A percentile compares a stretch with the other conserved stretches of the same genome.
phyloP scores from a whole-genome alignment of 2,888 invertebrate species.

The Steinernema carpocapsae region DNA sequence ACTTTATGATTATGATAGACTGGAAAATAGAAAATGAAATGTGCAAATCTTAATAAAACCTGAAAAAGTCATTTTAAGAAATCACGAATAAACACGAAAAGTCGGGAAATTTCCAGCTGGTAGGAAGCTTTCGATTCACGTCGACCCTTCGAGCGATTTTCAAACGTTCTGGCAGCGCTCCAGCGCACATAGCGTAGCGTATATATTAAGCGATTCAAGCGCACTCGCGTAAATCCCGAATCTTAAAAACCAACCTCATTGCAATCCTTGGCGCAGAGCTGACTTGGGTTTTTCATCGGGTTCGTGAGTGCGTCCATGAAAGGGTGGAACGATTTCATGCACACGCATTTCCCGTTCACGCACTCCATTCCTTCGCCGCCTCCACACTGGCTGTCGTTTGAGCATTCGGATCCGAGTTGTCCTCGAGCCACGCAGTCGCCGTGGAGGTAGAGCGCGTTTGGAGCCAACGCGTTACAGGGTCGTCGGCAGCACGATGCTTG shows the following conservation, averaged over 20 bases:
- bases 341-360: conserved; percentile 63
- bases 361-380: conserved; percentile 68
- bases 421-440: conserved; percentile 66
- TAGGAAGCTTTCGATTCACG: too few relatives aligned
- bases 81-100: too few relatives aligned
- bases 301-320: conserved; percentile 63
- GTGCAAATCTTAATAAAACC: too few relatives aligned
- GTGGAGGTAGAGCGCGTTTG: conserved; percentile 67
- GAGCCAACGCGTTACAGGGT: conserved; percentile 68
- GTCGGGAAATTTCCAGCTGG: too few relatives aligned
- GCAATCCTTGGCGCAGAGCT: conserved; percentile 64
- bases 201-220: too few relatives aligned
- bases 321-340: conserved; percentile 64
- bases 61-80: too few relatives aligned
- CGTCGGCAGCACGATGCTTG: conserved; percentile 66
- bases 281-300: conserved; percentile 66
- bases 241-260: conserved; percentile 46
- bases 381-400: conserved; percentile 61
- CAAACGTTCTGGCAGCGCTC: too few relatives aligned
- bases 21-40: too few relatives aligned
- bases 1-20: too few relatives aligned
- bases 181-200: too few relatives aligned
- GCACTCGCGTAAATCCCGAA: too few relatives aligned
- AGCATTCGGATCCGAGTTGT: conserved; percentile 63
- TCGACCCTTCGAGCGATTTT: too few relatives aligned